Evolutionary conservation across 2,113 vertebrate species (phyloP), one percentile per base, ranked within the genome.

Genomic region (Chaetops frenatus): DNA sequence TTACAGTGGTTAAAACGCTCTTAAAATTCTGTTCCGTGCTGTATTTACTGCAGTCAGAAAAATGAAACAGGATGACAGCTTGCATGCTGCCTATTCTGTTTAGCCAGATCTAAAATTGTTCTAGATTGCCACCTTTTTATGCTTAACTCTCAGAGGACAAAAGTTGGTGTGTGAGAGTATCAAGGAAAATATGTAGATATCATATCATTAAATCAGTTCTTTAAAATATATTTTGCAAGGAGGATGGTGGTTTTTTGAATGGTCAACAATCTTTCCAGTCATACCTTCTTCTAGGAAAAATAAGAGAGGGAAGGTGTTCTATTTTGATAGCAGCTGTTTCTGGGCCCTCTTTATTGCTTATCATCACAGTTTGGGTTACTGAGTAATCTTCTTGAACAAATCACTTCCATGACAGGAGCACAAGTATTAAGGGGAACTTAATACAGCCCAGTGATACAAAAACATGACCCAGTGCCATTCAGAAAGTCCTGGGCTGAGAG

Each of bases 1-100:
- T 78, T 86, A 76, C 33, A 61, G 48, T 71, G 44, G 91, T 91
- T 87, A 93, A 82, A 87, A 38, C 1, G 11, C 72, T 91, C 80
- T 94, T 96, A 70, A 89, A 95, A 90, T 64, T 92, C 80, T 94
- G 72, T 76, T 94, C 80, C 3, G 0, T 67, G 65, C 50, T 88
- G 79, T 91, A 89, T 95, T 97, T 95, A 81, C 88, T 90, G 69
- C 66, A 29, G 35, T 79, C 83, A 86, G 88, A 90, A 90, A 93
- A 91, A 61, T 0, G 12, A 65, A 96, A 93, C 84, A 90, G 93
- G 50, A 50, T 79, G 86, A 78, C 4, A 14, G 66, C 70, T 96
- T 96, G 72, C 79, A 94, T 91, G 69, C 94, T 95, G 70, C 69
- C 89, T 71, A 9, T 86, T 91, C 72, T 83, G 77, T 86, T 96